Percentiles rank a stretch among this genome's conserved stretches.
phyloP scores from a whole-genome alignment of 2,797 vertebrate genomes.

The Serranus cabrilla region DNA sequence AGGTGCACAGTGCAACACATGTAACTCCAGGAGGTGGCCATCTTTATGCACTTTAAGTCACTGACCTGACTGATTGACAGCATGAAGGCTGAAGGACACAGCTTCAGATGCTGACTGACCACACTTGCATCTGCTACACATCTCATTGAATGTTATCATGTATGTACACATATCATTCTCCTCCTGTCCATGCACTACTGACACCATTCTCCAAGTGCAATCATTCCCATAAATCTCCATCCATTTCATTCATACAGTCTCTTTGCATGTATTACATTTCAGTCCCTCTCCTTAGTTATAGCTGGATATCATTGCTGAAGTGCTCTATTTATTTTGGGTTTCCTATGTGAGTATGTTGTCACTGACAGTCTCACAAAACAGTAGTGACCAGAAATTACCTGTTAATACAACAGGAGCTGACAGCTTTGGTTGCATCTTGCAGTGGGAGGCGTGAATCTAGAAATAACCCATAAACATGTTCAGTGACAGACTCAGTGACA shows the following conservation, averaged over 20 bases:
- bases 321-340: slow-evolving; percentile 29
- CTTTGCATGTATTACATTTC: slow-evolving; percentile 68
- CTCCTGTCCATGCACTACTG: slow-evolving; percentile 16
- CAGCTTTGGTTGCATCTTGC: slow-evolving; percentile 35
- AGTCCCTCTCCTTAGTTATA: background rate
- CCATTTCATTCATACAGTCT: slow-evolving; percentile 32
- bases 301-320: slow-evolving; percentile 24
- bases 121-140: slow-evolving; percentile 48
- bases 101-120: slow-evolving; percentile 46
- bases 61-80: slow-evolving; percentile 51
- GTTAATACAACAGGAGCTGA: slow-evolving; percentile 31
- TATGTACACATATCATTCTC: slow-evolving; percentile 18
- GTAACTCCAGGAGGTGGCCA: slow-evolving; percentile 34
- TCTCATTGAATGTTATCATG: slow-evolving; percentile 38
- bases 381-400: slow-evolving; percentile 19
- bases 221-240: slow-evolving; percentile 25
- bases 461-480: slow-evolving; percentile 48
- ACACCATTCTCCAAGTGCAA: slow-evolving; percentile 33
- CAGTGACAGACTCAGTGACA: slow-evolving; percentile 56
- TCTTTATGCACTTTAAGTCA: slow-evolving; percentile 34
- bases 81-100: slow-evolving; percentile 67
- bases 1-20: slow-evolving; percentile 3
- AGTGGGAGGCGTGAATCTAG: slow-evolving; percentile 22
- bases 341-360: slow-evolving; percentile 12
- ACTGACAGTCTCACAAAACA: slow-evolving; percentile 22